A percentile compares a stretch with the other conserved stretches of the same genome.
Evolutionary conservation across 2,797 vertebrate species (phyloP).

Genomic region (Tarsius wallacei): DNA sequence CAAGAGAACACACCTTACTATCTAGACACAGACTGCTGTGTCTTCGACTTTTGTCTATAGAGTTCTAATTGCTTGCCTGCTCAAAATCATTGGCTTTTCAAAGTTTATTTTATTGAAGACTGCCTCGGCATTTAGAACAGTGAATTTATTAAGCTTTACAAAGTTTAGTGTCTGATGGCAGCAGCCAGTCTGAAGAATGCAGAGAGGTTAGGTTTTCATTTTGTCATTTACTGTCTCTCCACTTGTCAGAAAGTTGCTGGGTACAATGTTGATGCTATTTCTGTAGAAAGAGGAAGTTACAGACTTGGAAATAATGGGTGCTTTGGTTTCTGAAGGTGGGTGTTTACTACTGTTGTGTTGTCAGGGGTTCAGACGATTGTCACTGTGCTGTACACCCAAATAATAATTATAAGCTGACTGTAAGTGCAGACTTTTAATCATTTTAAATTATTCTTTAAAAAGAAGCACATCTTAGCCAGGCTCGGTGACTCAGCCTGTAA

Average conservation of each 20-base stretch:
- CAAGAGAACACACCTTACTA: neutral
- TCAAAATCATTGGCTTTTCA: neutral
- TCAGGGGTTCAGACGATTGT: constrained; percentile 72
- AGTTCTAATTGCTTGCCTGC: neutral
- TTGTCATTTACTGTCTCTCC: neutral
- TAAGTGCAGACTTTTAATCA: constrained; percentile 58
- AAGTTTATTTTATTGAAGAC: constrained; percentile 35
- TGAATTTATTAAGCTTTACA: constrained; percentile 20
- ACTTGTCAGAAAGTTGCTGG: constrained; percentile 26
- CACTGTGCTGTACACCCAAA: constrained; percentile 62
- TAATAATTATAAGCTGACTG: constrained; percentile 75
- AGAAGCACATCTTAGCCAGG: no score
- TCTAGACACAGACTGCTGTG: neutral
- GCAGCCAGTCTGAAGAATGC: neutral
- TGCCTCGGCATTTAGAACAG: neutral
- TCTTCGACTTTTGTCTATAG: neutral
- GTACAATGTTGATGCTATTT: constrained; percentile 50
- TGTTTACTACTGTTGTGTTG: constrained; percentile 69
- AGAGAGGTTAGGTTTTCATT: neutral
- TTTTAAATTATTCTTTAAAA: constrained; percentile 68
- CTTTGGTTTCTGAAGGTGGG: constrained; percentile 72
- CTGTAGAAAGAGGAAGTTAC: constrained; percentile 63
- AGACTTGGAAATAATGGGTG: constrained; percentile 53
- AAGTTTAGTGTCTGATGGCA: constrained; percentile 16
- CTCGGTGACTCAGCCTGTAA: no score